Evolutionary conservation across 2,113 vertebrate genomes (phyloP).

Genomic region (Zosterops pallidus): DNA sequence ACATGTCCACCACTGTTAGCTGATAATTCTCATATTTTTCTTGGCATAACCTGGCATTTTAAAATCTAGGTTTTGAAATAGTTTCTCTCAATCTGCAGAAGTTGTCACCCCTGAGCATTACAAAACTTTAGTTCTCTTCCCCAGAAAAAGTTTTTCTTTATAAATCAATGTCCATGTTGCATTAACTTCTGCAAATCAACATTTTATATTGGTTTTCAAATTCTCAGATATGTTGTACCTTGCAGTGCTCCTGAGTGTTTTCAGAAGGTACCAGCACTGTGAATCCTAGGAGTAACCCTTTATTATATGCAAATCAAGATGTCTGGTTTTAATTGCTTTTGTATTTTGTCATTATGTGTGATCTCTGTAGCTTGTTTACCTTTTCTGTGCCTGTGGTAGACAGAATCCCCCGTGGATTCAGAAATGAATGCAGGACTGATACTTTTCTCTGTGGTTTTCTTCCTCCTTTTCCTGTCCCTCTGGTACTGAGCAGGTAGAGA

Average conservation of each 20-base stretch:
- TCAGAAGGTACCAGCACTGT: conserved; percentile 10
- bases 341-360: background rate
- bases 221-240: background rate
- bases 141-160: background rate
- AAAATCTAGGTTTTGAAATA: background rate
- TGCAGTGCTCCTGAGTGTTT: background rate
- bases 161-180: background rate
- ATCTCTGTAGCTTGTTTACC: background rate
- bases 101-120: background rate
- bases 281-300: conserved; percentile 1
- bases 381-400: background rate
- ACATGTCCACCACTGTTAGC: background rate
- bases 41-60: background rate
- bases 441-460: background rate
- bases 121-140: background rate
- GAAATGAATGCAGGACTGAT: background rate
- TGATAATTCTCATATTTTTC: background rate
- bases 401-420: background rate
- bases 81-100: background rate
- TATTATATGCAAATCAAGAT: background rate
- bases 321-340: background rate
- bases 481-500: background rate
- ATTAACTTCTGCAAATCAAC: background rate
- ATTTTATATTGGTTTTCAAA: background rate
- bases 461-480: background rate